A percentile compares a stretch with the other conserved stretches of the same genome.
These are phyloP conservation scores for Cuculus canorus DNA, from an alignment of 2,797 vertebrate genomes.

Conservation along the genomic window DNA sequence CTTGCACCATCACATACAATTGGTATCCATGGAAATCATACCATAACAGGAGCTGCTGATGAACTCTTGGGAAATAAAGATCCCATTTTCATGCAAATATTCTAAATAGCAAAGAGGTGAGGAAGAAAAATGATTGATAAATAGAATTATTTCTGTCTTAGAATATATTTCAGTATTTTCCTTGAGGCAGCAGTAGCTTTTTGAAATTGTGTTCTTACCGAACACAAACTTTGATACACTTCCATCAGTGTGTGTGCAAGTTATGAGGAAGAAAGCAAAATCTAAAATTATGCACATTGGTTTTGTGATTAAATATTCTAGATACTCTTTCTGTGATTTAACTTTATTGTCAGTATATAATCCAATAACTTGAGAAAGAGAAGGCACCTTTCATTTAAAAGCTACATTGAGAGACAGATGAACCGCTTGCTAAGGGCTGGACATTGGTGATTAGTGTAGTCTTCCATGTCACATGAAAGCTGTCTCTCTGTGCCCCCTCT, in stretches of 20 bases:
- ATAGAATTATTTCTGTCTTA: conserved; percentile 45
- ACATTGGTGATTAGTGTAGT: neutral
- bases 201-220: conserved; percentile 10
- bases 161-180: conserved; percentile 35
- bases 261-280: conserved; percentile 10
- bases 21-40: conserved; percentile 67
- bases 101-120: conserved; percentile 52
- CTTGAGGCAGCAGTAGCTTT: conserved; percentile 35
- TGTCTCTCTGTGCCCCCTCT: neutral
- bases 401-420: neutral
- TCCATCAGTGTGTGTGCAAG: neutral
- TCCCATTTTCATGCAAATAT: conserved; percentile 65
- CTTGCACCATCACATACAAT: conserved; percentile 11
- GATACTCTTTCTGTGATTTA: conserved; percentile 18
- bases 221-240: conserved; percentile 1
- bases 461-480: neutral
- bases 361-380: conserved; percentile 11
- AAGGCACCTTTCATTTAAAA: conserved; percentile 8
- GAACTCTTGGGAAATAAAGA: conserved; percentile 68
- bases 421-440: conserved; percentile 19
- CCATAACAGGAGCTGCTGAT: conserved; percentile 34
- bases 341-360: conserved; percentile 36
- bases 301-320: conserved; percentile 45
- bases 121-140: conserved; percentile 56
- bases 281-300: conserved; percentile 34